Evolutionary conservation across 1,140 invertebrate genomes (phyloP).

Genomic region (Magallana gigas): DNA sequence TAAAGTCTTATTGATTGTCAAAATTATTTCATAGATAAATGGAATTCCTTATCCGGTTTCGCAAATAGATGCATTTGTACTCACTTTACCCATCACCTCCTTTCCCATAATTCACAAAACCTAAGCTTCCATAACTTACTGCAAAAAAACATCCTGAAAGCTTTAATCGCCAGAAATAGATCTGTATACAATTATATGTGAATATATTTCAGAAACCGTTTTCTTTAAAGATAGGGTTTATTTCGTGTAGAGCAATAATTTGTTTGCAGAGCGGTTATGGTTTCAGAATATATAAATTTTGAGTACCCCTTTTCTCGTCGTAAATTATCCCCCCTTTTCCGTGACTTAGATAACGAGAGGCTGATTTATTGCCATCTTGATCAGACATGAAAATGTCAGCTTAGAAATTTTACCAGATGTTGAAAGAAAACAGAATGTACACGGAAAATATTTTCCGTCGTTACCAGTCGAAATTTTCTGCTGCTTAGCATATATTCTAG

Average conservation of each 20-base stretch:
- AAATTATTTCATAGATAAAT: background rate
- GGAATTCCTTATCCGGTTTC: background rate
- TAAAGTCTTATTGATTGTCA: background rate
- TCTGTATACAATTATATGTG: conserved; percentile 22
- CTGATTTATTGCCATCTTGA: conserved; percentile 43
- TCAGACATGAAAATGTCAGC: conserved; percentile 48
- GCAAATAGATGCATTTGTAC: background rate
- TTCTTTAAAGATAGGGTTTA: conserved; percentile 31
- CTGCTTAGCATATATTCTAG: too few species aligned
- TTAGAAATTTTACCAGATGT: conserved; percentile 40
- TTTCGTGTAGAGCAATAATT: conserved; percentile 42
- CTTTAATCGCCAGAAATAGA: background rate
- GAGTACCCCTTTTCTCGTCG: conserved; percentile 27
- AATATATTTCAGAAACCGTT: conserved; percentile 32
- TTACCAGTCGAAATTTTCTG: background rate
- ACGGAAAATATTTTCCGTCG: background rate
- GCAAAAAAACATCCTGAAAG: conserved; percentile 1
- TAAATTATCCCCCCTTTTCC: conserved; percentile 31
- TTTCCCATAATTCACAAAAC: conserved; percentile 17
- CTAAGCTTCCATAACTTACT: background rate
- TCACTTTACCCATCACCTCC: background rate
- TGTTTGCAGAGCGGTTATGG: conserved; percentile 34
- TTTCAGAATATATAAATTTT: conserved; percentile 39
- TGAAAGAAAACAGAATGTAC: conserved; percentile 11
- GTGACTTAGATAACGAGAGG: conserved; percentile 42